Evolutionary conservation across 2,797 vertebrate genomes (phyloP), one percentile per base, ranked within the genome.

Genomic region (Hydrocynus forskahlii): DNA sequence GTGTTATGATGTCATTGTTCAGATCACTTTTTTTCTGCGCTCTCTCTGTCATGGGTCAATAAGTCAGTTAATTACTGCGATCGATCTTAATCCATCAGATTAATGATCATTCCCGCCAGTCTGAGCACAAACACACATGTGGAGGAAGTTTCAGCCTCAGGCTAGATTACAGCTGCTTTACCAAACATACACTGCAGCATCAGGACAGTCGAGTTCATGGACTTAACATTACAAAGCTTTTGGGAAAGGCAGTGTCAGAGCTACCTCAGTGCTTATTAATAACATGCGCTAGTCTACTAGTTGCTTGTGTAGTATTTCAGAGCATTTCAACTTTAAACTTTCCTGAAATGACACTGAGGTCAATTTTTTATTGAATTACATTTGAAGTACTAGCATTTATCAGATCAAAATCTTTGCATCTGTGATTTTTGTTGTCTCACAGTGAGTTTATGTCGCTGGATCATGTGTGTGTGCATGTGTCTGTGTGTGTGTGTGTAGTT

Each of bases 401-500:
- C 9, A 48, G 16, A 50, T 70, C n/a, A 23, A 23, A 25, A 7
- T 70, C n/a, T 70, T 1, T 69, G 67, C 29, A 50, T 48, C 1
- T 68, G n/a, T 43, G 48, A 52, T 10, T 12, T 7, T 52, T 2
- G 25, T 2, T 50, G 5, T 6, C 12, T 17, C 17, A 66, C 13
- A 7, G 52, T 68, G 29, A 29, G 29, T 29, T 29, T 75, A 38
- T 79, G 54, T 71, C 38, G 29, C 55, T 77, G 64, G 68, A 43
- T 43, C 43, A 43, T 84, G 74, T 75, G 25, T 79, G 50, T 78
- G 54, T 54, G 45, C 29, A 29, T 86, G 66, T 76, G 17, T 55
- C 38, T 83, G 38, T 66, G 35, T 75, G 19, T 66, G 35, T 75
- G 19, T 88, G 78, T 72, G 57, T 87, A 99, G 98, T 99, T 99